Conservation (phyloP, 2,797 vertebrate genomes). For the Acanthurus tractus region DNA sequence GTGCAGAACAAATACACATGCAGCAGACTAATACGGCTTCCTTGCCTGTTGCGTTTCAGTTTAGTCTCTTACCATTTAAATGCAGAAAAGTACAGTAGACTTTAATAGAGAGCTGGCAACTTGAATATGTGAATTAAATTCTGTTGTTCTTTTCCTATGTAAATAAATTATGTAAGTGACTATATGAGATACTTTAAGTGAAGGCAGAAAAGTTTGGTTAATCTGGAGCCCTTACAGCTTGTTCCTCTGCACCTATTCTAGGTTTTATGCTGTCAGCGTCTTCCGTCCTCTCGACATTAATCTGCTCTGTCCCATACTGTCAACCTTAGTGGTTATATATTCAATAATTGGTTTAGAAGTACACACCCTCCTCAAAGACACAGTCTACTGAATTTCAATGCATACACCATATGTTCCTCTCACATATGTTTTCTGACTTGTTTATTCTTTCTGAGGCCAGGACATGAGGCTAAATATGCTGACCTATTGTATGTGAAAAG, state of each 20-base stretch:
- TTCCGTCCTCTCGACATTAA: conserved; percentile 61
- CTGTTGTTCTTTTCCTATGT: background rate
- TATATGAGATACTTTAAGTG: background rate
- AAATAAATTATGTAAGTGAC: background rate
- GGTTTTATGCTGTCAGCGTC: conserved; percentile 57
- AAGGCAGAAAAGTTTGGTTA: conserved; percentile 31
- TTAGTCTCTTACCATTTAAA: conserved; percentile 19
- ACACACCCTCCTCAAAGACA: conserved; percentile 62
- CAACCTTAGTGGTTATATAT: conserved; percentile 65
- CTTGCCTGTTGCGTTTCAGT: conserved; percentile 66
- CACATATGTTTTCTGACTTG: conserved; percentile 36
- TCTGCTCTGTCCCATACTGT: conserved; percentile 63
- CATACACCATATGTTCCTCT: conserved; percentile 44
- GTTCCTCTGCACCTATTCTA: conserved; percentile 47
- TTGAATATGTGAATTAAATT: background rate
- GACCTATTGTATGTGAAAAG: conserved; percentile 58
- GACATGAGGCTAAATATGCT: conserved; percentile 39
- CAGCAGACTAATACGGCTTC: conserved; percentile 58
- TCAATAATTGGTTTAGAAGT: conserved; percentile 74
- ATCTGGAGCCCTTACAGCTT: conserved; percentile 41
- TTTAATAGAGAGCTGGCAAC: background rate
- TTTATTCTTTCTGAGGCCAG: conserved; percentile 46
- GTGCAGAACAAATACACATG: conserved; percentile 69
- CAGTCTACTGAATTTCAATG: conserved; percentile 31
- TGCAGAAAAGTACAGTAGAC: conserved; percentile 17